phyloP scores from a whole-genome alignment of 1,140 invertebrate species.

The Pararge aegeria region DNA sequence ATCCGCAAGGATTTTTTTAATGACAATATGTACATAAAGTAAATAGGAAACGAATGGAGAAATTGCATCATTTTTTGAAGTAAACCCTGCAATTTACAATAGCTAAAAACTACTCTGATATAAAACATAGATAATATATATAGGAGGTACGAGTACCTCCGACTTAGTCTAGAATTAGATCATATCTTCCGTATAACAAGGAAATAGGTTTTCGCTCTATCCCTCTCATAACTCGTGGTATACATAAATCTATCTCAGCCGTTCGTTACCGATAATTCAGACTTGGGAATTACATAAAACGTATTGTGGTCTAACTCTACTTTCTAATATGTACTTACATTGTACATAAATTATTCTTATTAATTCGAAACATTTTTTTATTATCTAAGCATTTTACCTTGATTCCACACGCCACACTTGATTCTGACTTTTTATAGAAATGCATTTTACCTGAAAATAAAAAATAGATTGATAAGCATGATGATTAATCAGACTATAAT shows the following conservation, averaged over 20 bases:
- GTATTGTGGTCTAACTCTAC: background rate
- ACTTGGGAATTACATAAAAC: slow-evolving; percentile 18
- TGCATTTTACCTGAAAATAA: no score
- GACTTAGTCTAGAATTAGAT: slow-evolving; percentile 40
- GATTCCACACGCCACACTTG: no score
- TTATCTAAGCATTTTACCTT: no score
- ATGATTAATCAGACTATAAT: no score
- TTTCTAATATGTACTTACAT: slow-evolving; percentile 12
- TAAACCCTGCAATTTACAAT: no score
- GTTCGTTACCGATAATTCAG: slow-evolving; percentile 7
- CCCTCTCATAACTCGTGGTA: slow-evolving; percentile 15
- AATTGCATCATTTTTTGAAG: no score
- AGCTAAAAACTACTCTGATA: no score
- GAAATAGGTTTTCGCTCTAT: slow-evolving; percentile 38
- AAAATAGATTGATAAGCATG: no score
- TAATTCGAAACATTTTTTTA: background rate
- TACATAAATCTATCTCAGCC: slow-evolving; percentile 20
- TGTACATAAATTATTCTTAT: slow-evolving; percentile 3
- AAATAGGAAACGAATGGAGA: no score
- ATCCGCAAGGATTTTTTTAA: no score
- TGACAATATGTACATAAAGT: no score
- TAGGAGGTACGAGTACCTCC: slow-evolving; percentile 8
- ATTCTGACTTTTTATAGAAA: no score
- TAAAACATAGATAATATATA: background rate
- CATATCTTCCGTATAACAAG: slow-evolving; percentile 47